Evolutionary conservation across 53 echinoderm and acorn worm genomes (phyloP).

Genomic region (Patiria pectinifera): DNA sequence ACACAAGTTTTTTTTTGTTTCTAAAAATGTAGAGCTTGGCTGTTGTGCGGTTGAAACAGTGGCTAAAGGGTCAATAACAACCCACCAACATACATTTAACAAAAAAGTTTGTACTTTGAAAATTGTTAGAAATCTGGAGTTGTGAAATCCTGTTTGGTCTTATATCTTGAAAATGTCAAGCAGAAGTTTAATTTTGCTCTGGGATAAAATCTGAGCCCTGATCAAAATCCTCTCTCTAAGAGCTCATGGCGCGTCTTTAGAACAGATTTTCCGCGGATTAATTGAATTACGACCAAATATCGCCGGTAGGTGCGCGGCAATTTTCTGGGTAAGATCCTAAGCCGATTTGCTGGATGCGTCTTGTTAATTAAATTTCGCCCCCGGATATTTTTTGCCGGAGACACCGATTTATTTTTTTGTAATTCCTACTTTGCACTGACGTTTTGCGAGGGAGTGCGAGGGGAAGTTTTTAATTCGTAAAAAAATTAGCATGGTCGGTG

Average conservation of each 20-base stretch:
- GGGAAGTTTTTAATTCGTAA: neutral
- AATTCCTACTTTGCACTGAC: neutral
- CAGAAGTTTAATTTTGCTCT: neutral
- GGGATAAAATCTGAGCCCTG: neutral
- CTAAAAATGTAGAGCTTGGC: too few relatives aligned
- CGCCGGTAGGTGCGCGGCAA: neutral
- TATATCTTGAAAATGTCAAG: neutral
- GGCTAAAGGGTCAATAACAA: too few relatives aligned
- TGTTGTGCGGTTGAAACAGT: too few relatives aligned
- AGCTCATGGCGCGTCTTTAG: constrained; percentile 19
- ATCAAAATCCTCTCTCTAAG: neutral
- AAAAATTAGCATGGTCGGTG: neutral
- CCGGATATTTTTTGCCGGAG: neutral
- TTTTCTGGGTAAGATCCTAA: neutral
- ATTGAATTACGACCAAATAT: constrained; percentile 39
- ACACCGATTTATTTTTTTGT: neutral
- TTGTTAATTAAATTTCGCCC: constrained; percentile 53
- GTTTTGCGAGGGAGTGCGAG: neutral
- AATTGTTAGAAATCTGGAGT: too few relatives aligned
- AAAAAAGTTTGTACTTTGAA: too few relatives aligned
- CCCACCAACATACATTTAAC: too few relatives aligned
- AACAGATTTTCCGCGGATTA: constrained; percentile 23
- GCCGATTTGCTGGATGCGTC: neutral
- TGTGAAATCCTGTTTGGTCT: neutral
- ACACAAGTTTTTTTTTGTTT: too few relatives aligned